Evolutionary conservation across 2,797 vertebrate genomes (phyloP), one percentile per base, ranked within the genome.

Genomic region (Amazona ochrocephala): DNA sequence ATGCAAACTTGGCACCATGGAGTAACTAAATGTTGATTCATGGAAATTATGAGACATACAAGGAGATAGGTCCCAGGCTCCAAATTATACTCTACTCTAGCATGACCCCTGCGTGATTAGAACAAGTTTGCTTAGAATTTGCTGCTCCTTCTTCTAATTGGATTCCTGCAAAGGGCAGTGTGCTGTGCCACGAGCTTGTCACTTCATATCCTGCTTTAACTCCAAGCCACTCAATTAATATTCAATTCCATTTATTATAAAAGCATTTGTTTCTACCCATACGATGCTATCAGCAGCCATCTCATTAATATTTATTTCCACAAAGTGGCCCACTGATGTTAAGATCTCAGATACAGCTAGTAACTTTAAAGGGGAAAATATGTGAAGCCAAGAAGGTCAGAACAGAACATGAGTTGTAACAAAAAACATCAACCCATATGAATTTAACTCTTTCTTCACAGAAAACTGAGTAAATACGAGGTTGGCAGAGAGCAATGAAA

Each of bases 221-320:
- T 95, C 90, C 88, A 94, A 97, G 93, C 75, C 67, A 95, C 61
- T 96, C 94, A 96, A 96, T 92, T 91, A 95, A 95, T 93, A 96
- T 90, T 93, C 95, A 95, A 96, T 87, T 87, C 84, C 83, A 90
- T 93, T 94, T 92, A 85, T 92, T 96, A 93, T 67, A 94, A 97
- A 94, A 93, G 60, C 80, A 88, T 83, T 91, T 84, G 53, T 94
- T 96, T 94, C 89, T 85, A 95, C 32, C 42, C 90, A 90, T 88
- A 78, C 8, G 91, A 93, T 88, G 84, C 84, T 61, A 91, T 95
- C 95, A 91, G 76, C 78, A 93, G 84, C 82, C 86, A 96, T 87
- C 90, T 97, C 91, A 95, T 98, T 97, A 97, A 97, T 95, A 97
- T 96, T 97, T 97, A 97, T 94, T 96, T 96, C 62, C 93, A 89